Evolutionary conservation across 2,797 vertebrate genomes (phyloP), one percentile per base, ranked within the genome.

Genomic region (Hapalemur alaotrensis): DNA sequence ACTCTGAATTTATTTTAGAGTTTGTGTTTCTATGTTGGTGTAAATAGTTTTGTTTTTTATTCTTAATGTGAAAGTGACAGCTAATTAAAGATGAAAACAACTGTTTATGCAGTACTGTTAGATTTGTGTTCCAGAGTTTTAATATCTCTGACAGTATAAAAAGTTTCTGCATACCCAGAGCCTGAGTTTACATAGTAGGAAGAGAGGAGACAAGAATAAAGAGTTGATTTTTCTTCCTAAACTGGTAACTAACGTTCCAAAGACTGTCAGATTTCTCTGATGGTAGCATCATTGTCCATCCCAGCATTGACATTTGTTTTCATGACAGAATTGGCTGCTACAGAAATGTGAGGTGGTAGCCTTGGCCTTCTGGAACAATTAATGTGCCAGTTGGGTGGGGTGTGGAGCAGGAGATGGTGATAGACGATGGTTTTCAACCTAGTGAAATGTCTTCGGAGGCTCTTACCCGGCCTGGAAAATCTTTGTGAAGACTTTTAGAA

Each of bases 341-440:
- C 89, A 80, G 95, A 93, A 87, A 91, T 92, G 80, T 18, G 91
- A 95, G 89, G 85, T 91, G 88, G 69, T 95, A 96, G 82, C 69
- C 75, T 96, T 89, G 80, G 80, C 89, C 95, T 96, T 97, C 61
- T 96, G 90, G 91, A 85, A 48, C 67, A 20, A 76, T 76, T 91
- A 28, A 5, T 69, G 32, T 96, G 95, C 91, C 84, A 86, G 25
- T 91, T 82, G 50, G 78, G 46, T 30, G 4, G 72, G 38, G 22
- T 72, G 15, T 78, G 70, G 84, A 63, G 87, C 67, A 17, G 73
- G 76, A 87, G 63, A 59, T 32, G 43, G 92, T 17, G 18, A 73
- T 61, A 89, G 90, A 57, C 0, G 3, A 65, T 89, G 93, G 50
- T 88, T 84, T 93, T 88, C 82, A 67, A 1, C 41, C 23, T 63